Conservation (phyloP, 2,888 invertebrate species). For the Imbricaverruca yamaguchii region DNA sequence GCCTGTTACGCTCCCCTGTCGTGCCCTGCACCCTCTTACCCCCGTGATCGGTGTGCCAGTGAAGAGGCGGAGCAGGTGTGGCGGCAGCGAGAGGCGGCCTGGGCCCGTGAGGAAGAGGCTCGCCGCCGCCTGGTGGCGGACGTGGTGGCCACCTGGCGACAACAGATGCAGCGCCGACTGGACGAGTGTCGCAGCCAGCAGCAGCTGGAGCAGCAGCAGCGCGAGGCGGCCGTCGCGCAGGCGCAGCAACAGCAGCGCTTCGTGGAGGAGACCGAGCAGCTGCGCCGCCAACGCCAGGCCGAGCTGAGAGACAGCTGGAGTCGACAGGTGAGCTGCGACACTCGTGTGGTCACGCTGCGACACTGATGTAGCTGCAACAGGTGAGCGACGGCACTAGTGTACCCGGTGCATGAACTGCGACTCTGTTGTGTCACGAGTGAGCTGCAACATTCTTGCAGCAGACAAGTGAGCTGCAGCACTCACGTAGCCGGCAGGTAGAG, state of each 20-base stretch:
- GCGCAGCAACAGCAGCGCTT: not conserved
- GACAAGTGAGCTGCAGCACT: no score
- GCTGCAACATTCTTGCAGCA: no score
- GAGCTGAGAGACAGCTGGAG: not conserved
- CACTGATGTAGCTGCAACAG: no score
- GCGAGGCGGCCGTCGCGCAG: conserved; percentile 3
- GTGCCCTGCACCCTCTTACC: no score
- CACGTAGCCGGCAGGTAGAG: no score
- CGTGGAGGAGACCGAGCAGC: conserved; percentile 1
- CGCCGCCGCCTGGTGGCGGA: conserved; percentile 29
- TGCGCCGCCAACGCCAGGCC: not conserved
- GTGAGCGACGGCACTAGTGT: no score
- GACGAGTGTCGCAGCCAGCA: not conserved
- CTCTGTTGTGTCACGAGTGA: no score
- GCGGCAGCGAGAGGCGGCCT: conserved; percentile 28
- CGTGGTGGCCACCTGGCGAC: conserved; percentile 29
- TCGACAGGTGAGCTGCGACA: not conserved
- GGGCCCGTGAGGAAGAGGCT: conserved; percentile 32
- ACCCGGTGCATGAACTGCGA: no score
- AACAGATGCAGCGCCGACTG: conserved; percentile 25
- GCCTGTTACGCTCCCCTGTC: not conserved
- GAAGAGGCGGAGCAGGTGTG: conserved; percentile 32
- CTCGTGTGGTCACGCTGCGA: no score
- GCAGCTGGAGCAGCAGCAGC: not conserved
- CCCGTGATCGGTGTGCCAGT: conserved; percentile 4